These are phyloP conservation scores for Paracentrotus lividus DNA, from an alignment of 53 echinoderm and acorn worm genomes.

Conservation along the genomic window DNA sequence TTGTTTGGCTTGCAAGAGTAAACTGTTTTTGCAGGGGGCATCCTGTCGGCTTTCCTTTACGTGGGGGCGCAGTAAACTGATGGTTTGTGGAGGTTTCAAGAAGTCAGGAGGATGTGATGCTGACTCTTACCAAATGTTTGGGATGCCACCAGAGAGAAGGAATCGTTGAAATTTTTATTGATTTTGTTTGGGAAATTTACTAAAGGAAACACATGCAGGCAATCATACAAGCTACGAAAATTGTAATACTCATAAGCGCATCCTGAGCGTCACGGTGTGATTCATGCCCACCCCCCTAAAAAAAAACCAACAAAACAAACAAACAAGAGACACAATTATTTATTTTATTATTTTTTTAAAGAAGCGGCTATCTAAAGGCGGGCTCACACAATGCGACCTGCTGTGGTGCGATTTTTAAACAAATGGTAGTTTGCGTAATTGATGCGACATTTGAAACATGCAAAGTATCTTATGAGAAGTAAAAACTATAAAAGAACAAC, in stretches of 20 bases:
- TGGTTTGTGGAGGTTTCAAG: background rate
- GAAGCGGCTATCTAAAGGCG: too few species aligned
- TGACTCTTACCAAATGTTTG: constrained; percentile 62
- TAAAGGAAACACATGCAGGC: constrained; percentile 31
- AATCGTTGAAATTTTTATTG: background rate
- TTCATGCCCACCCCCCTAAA: background rate
- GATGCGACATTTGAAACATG: too few species aligned
- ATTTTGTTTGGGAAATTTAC: background rate
- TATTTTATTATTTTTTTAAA: too few species aligned
- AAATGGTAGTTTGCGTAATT: too few species aligned
- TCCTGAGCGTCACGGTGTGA: constrained; percentile 41
- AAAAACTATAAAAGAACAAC: too few species aligned
- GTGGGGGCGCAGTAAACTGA: constrained; percentile 20
- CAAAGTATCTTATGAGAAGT: too few species aligned
- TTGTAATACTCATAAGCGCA: background rate
- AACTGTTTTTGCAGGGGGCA: constrained; percentile 58
- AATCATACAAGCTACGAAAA: background rate
- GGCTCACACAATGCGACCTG: too few species aligned
- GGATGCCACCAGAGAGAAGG: constrained; percentile 26
- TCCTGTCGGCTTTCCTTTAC: constrained; percentile 52
- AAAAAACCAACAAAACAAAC: background rate
- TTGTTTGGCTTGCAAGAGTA: constrained; percentile 54
- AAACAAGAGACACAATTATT: background rate
- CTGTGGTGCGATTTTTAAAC: too few species aligned
- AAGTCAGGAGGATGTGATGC: constrained; percentile 8